Conservation (phyloP, 2,113 vertebrate genomes). For the Neolamprologus longior region DNA sequence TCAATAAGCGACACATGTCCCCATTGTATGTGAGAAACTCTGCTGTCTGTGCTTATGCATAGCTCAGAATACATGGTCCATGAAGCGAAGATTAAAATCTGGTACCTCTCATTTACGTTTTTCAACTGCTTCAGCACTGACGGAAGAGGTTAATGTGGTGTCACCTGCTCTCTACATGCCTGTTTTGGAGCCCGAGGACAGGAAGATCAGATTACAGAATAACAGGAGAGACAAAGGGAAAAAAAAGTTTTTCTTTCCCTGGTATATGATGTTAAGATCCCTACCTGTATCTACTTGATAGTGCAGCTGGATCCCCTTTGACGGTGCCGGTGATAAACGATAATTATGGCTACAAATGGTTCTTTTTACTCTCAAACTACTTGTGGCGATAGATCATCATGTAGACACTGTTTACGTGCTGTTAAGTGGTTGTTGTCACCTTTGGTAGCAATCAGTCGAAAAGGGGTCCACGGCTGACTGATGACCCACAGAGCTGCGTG, state of each 20-base stretch:
- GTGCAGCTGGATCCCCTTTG: slow-evolving; percentile 29
- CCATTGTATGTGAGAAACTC: slow-evolving; percentile 33
- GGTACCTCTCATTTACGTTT: slow-evolving; percentile 62
- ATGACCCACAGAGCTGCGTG: slow-evolving; percentile 27
- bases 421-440: slow-evolving; percentile 64
- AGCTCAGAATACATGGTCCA: slow-evolving; percentile 40
- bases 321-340: slow-evolving; percentile 56
- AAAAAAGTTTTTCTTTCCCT: slow-evolving; percentile 14
- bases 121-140: slow-evolving; percentile 45
- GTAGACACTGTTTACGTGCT: slow-evolving; percentile 51
- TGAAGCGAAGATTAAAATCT: slow-evolving; percentile 67
- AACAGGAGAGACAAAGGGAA: not conserved
- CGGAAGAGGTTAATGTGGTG: slow-evolving; percentile 57
- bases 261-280: slow-evolving; percentile 30
- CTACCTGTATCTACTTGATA: slow-evolving; percentile 56
- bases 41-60: slow-evolving; percentile 30
- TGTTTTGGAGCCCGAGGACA: slow-evolving; percentile 55
- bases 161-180: slow-evolving; percentile 56
- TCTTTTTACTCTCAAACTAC: slow-evolving; percentile 55
- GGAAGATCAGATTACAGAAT: slow-evolving; percentile 62
- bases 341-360: slow-evolving; percentile 55
- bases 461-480: slow-evolving; percentile 39
- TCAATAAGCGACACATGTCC: slow-evolving; percentile 56
- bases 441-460: slow-evolving; percentile 40
- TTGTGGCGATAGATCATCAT: slow-evolving; percentile 51